Conservation (phyloP, 2,797 vertebrate species). For the Catharus ustulatus region DNA sequence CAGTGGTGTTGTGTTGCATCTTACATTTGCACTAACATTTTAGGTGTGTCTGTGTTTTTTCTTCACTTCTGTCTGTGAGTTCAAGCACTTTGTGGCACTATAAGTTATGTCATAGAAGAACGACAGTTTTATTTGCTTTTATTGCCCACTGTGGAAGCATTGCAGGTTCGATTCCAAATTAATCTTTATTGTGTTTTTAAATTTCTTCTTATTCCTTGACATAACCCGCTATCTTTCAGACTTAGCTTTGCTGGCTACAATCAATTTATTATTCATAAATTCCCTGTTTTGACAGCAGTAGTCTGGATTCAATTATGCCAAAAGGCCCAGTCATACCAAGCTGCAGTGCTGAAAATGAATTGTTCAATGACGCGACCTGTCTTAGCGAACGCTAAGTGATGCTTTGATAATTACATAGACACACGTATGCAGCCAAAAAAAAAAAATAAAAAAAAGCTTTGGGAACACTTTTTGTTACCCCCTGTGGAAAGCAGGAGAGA, state of each 20-base stretch:
- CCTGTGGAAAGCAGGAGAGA: constrained; percentile 1
- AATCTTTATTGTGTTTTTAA: constrained; percentile 62
- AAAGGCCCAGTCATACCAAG: constrained; percentile 57
- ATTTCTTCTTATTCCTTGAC: constrained; percentile 60
- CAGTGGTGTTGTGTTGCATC: fast-evolving
- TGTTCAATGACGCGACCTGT: constrained; percentile 50
- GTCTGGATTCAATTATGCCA: constrained; percentile 70
- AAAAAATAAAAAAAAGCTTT: not conserved
- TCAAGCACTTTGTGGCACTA: not conserved
- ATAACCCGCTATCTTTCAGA: constrained; percentile 51
- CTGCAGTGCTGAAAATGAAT: constrained; percentile 63
- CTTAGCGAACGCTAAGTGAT: constrained; percentile 29
- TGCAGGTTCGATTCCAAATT: constrained; percentile 47
- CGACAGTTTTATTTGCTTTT: constrained; percentile 64
- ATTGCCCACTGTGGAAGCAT: constrained; percentile 38
- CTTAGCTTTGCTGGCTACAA: constrained; percentile 53
- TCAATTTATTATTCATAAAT: constrained; percentile 72
- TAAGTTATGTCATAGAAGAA: constrained; percentile 41
- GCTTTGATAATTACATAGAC: constrained; percentile 69
- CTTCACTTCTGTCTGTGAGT: not conserved
- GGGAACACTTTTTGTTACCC: constrained; percentile 12
- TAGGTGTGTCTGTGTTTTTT: not conserved
- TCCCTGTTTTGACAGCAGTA: constrained; percentile 76
- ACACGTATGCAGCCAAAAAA: not conserved
- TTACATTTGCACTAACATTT: not conserved